Base-by-base conservation (phyloP, 2,113 vertebrate species). In the Lophura nycthemera region DNA sequence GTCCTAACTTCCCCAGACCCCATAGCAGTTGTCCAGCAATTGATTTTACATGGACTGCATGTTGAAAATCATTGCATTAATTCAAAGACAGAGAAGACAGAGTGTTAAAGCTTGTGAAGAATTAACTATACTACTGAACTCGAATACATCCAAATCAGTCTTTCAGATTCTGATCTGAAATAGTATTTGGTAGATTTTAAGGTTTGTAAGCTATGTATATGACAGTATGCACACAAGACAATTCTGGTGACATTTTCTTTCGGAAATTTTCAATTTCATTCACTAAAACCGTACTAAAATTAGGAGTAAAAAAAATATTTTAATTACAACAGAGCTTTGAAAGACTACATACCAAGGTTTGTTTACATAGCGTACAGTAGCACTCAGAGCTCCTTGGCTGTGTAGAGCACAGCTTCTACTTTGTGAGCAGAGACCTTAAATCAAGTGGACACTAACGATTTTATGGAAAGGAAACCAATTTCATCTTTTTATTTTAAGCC, bases 101-200 rank as follows among this genome's bases (percentile, higher is more conserved):
- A 64, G 30, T 74, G 78, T 77, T 66, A 91, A 92, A 79, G 69
- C n/a, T 43, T 19, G 14, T 78, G 27, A 89, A 87, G 76, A 92
- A 43, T 47, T 7, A 86, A 88, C 57, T 34, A 38, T n/a, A 10
- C 9, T 1, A 0, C 72, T 57, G 29, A 79, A 66, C 50, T 52
- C 60, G 42, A 65, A 78, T 34, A 40, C 38, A 27, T 40, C 42
- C 59, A 52, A 42, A n/a, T 27, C 71, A 70, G 61, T 79, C n/a
- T 78, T 93, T 72, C 64, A 73, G 42, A 45, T 25, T 85, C 45
- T 76, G 36, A 67, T 57, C 70, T 73, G 52, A 54, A 78, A n/a
- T 8, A 1, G 20, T 9, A 60, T 76, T 80, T 13, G 57, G 42
- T 90, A 38, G 6, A 52, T 29, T 42, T 10, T 24, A n/a, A 17